Conservation (phyloP, 2,797 vertebrate genomes). For the Helarctos malayanus region DNA sequence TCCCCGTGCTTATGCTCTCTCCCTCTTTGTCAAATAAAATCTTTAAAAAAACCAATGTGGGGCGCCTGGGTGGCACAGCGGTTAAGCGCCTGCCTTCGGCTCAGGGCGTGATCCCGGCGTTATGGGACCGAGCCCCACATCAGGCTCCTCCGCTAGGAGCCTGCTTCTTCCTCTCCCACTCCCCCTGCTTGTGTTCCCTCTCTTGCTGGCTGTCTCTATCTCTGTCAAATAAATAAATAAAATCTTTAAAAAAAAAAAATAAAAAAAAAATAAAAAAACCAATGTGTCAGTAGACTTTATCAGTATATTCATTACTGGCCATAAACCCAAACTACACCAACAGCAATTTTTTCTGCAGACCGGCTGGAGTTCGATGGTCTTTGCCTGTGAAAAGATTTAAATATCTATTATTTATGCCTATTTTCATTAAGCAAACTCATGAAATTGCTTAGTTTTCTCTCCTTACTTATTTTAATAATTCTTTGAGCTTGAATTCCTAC, state of each 20-base stretch:
- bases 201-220: no score
- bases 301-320: background rate
- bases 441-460: background rate
- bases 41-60: background rate
- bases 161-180: no score
- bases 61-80: no score
- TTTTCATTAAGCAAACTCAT: background rate
- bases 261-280: no score
- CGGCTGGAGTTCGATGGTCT: background rate
- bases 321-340: constrained; percentile 19
- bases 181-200: no score
- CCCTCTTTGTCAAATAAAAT: background rate
- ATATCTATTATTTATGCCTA: background rate
- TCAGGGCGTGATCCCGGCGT: no score
- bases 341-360: background rate
- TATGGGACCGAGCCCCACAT: no score
- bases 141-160: no score
- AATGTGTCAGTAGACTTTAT: background rate
- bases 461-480: constrained; percentile 12
- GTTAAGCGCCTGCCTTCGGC: no score
- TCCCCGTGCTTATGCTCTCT: background rate
- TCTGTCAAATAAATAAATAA: background rate
- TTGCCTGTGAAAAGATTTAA: background rate
- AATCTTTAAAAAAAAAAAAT: background rate
- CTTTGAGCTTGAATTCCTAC: background rate